Evolutionary conservation across 1,140 invertebrate genomes (phyloP), one percentile per base, ranked within the genome.

Genomic region (Drosophila repleta): DNA sequence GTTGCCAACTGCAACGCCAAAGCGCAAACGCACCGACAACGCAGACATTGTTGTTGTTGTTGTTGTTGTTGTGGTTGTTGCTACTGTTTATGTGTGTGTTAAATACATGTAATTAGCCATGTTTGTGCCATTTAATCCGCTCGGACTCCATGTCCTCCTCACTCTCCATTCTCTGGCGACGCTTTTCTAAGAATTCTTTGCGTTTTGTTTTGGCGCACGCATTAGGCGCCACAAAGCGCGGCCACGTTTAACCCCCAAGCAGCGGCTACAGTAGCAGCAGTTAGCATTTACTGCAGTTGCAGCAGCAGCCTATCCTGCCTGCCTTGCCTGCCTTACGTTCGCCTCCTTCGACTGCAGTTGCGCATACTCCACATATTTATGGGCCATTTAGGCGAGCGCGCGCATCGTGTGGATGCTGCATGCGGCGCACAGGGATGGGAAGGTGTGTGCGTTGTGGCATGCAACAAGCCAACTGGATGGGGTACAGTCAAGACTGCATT

Each of bases 91-190:
- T 24, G 61, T 83, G 82, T 78, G 81, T 78, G 81, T 87, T 85
- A 85, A 87, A 88, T 87, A 88, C 83, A 87, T 87, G 83, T 87
- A 87, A 87, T 88, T 87, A 87, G 82, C 82, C 82, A 87, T 87
- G 82, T 87, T 87, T 87, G 82, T 87, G 83, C 79, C 83, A 88
- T 87, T 87, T 87, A 87, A 87, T 87, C 82, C 82, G 60, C n/a
- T 74, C 39, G 57, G 41, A 88, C 75, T 88, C 79, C 74, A 49
- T 53, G 45, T 71, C 53, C 62, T 77, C 55, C 39, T 18, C 39
- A 15, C 39, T 48, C 46, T 21, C 39, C 48, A 43, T 15, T 46
- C 67, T 71, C 69, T 78, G 83, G 82, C 82, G 79, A 83, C 79
- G 79, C 82, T 71, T 85, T 85, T 85, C 82, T 85, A 87, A 85